Evolutionary conservation across 2,888 invertebrate species (phyloP).

Genomic region (Philhelius pedissequus): DNA sequence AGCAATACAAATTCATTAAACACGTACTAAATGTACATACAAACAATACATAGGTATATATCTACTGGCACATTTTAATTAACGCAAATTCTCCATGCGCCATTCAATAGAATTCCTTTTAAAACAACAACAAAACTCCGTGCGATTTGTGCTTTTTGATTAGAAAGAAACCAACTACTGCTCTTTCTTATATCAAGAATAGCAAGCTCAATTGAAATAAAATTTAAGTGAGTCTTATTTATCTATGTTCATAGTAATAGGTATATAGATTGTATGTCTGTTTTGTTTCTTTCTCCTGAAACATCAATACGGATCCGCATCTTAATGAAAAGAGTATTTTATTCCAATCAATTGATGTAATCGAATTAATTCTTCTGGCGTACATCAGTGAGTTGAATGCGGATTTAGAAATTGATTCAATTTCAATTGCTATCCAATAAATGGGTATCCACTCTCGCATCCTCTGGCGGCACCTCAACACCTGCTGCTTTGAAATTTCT

Average conservation of each 20-base stretch:
- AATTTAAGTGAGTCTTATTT: slow-evolving; percentile 16
- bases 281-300: neutral
- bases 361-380: slow-evolving; percentile 62
- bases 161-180: neutral
- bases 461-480: neutral
- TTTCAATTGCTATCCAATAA: neutral
- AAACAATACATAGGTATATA: too few relatives aligned
- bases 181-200: too few relatives aligned
- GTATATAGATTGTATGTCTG: neutral
- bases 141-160: neutral
- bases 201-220: slow-evolving; percentile 47
- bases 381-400: slow-evolving; percentile 21
- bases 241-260: neutral
- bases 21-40: too few relatives aligned
- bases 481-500: neutral
- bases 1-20: too few relatives aligned
- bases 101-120: neutral
- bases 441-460: neutral
- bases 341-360: slow-evolving; percentile 68
- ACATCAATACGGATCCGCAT: neutral
- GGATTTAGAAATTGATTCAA: neutral
- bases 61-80: too few relatives aligned
- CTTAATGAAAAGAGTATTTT: slow-evolving; percentile 41
- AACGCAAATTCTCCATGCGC: neutral
- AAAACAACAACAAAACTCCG: neutral